Evolutionary conservation across 2,113 vertebrate species (phyloP).

Genomic region (Rhinopomastus cyanomelas): DNA sequence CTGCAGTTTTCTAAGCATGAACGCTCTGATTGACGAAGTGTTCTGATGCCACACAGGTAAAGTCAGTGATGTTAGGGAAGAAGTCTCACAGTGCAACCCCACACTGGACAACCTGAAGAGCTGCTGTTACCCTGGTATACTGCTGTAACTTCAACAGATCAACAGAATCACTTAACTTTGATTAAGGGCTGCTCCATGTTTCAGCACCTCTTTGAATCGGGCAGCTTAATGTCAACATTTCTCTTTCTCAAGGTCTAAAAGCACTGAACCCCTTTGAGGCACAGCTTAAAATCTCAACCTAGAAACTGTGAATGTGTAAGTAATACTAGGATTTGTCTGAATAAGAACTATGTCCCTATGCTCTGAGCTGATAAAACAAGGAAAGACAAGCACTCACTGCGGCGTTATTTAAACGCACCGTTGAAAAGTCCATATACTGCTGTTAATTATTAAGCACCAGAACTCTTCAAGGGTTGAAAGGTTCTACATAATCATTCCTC

Average conservation of each 20-base stretch:
- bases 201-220: not conserved
- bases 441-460: slow-evolving; percentile 53
- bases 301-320: not conserved
- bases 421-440: slow-evolving; percentile 36
- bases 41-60: not conserved
- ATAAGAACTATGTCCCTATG: not conserved
- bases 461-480: slow-evolving; percentile 65
- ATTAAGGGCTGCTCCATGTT: not conserved
- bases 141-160: not conserved
- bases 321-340: not conserved
- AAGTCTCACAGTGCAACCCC: not conserved
- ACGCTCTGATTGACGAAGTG: rapidly evolving
- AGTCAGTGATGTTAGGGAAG: rapidly evolving
- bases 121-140: not conserved
- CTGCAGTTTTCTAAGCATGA: not conserved
- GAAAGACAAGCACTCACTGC: slow-evolving; percentile 3
- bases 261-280: not conserved
- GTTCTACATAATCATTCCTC: slow-evolving; percentile 51
- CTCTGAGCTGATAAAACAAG: slow-evolving; percentile 3
- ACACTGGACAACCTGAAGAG: not conserved
- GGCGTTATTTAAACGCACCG: slow-evolving; percentile 47
- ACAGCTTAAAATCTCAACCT: not conserved
- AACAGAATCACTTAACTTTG: not conserved
- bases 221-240: not conserved
- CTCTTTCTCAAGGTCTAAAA: not conserved